Conservation (phyloP, 2,888 invertebrate species). For the Ceraclea dissimilis region DNA sequence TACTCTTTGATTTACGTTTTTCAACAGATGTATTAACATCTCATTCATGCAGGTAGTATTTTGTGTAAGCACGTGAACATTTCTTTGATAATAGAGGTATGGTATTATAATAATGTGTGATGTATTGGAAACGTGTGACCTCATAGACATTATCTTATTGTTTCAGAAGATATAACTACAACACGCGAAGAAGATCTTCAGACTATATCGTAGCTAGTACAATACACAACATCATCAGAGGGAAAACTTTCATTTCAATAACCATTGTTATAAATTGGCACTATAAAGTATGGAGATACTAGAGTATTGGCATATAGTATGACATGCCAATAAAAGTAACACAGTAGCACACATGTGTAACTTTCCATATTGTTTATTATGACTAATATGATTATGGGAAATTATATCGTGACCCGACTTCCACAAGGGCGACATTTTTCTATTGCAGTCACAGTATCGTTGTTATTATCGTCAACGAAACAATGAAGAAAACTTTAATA, state of each 20-base stretch:
- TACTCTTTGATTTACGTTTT: no score
- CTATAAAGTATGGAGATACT: no score
- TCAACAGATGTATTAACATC: no score
- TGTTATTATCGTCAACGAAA: constrained; percentile 7
- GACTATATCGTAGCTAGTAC: no score
- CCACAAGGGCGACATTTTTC: constrained; percentile 12
- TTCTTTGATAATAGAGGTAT: no score
- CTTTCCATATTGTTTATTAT: constrained; percentile 26
- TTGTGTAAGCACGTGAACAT: no score
- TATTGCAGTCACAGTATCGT: not conserved
- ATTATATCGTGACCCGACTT: constrained; percentile 1
- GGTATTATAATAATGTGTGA: not conserved
- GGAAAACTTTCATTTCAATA: constrained; percentile 23
- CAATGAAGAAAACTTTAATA: not conserved
- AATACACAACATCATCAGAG: not conserved
- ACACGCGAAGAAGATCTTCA: no score
- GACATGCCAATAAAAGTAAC: constrained; percentile 18
- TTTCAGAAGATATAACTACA: not conserved
- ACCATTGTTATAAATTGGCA: no score
- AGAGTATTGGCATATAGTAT: no score
- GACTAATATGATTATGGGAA: constrained; percentile 21
- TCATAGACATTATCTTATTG: not conserved
- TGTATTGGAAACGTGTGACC: not conserved
- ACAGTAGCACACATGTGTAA: constrained; percentile 16
- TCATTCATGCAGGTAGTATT: no score